phyloP scores from a whole-genome alignment of 2,888 invertebrate species.

The Dryobota labecula region DNA sequence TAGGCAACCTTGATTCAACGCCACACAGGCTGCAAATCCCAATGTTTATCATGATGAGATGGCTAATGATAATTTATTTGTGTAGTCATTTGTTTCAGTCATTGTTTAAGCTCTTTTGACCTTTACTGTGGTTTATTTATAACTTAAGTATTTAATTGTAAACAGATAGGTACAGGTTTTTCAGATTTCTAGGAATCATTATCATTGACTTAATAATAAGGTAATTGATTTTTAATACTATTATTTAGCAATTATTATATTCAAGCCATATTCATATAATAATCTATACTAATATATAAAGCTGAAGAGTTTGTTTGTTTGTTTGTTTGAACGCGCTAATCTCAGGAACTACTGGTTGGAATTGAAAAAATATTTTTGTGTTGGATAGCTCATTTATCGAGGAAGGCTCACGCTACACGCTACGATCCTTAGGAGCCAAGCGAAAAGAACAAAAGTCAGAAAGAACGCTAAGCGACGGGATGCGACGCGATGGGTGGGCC shows the following conservation, averaged over 20 bases:
- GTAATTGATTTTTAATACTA: not conserved
- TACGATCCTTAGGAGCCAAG: too few relatives aligned
- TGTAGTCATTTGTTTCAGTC: conserved; percentile 35
- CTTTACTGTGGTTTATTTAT: conserved; percentile 14
- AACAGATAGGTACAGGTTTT: not conserved
- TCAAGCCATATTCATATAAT: not conserved
- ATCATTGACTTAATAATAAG: not conserved
- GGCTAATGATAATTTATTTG: conserved; percentile 42
- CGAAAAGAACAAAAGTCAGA: too few relatives aligned
- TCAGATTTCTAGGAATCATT: not conserved
- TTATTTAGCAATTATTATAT: not conserved
- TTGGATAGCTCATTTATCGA: too few relatives aligned
- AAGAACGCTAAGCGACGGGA: too few relatives aligned
- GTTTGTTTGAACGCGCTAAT: too few relatives aligned
- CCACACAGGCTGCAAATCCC: not conserved
- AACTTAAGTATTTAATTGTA: conserved; percentile 16
- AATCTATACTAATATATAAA: too few relatives aligned
- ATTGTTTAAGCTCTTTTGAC: conserved; percentile 40
- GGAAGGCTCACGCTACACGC: too few relatives aligned
- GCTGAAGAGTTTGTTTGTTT: too few relatives aligned
- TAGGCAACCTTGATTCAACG: conserved; percentile 10
- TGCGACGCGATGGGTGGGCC: too few relatives aligned
- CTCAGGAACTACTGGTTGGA: too few relatives aligned
- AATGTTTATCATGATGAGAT: conserved; percentile 26
- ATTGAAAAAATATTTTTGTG: too few relatives aligned